phyloP scores from a whole-genome alignment of 2,888 invertebrate species.

The Dendrolimus pini region DNA sequence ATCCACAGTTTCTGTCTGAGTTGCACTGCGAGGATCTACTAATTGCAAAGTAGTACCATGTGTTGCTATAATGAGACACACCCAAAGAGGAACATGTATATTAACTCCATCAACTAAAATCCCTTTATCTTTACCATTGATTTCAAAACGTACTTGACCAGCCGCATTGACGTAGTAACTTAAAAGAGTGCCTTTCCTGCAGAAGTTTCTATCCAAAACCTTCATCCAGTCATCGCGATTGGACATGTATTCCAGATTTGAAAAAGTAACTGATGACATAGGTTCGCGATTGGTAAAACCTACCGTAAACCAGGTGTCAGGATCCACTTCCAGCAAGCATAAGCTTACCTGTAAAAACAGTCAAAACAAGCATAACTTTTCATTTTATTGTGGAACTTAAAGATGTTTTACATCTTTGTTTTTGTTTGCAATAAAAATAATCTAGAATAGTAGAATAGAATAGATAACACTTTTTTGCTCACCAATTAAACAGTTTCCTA shows the following conservation, averaged over 20 bases:
- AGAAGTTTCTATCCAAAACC: constrained; percentile 93
- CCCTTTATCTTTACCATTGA: constrained; percentile 97
- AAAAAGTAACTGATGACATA: constrained; percentile 91
- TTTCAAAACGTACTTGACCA: constrained; percentile 96
- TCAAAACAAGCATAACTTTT: too few relatives aligned
- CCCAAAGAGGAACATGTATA: constrained; percentile 91
- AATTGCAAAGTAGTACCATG: constrained; percentile 97
- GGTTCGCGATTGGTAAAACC: too few relatives aligned
- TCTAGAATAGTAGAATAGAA: too few relatives aligned
- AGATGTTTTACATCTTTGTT: too few relatives aligned
- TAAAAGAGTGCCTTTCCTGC: constrained; percentile 90
- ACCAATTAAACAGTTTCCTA: too few relatives aligned
- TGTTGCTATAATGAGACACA: constrained; percentile 97
- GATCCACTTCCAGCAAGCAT: too few relatives aligned
- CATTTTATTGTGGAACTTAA: too few relatives aligned
- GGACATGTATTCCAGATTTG: constrained; percentile 95
- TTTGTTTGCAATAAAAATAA: too few relatives aligned
- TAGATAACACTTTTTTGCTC: too few relatives aligned
- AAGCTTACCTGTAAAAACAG: constrained; percentile 59
- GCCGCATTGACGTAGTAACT: constrained; percentile 94
- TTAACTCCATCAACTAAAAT: constrained; percentile 91
- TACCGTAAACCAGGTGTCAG: too few relatives aligned
- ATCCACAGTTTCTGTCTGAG: constrained; percentile 48
- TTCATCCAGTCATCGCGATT: constrained; percentile 99
- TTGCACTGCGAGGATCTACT: constrained; percentile 84